Base-by-base conservation (phyloP, 2,113 vertebrate species). In the Balaeniceps rex region DNA sequence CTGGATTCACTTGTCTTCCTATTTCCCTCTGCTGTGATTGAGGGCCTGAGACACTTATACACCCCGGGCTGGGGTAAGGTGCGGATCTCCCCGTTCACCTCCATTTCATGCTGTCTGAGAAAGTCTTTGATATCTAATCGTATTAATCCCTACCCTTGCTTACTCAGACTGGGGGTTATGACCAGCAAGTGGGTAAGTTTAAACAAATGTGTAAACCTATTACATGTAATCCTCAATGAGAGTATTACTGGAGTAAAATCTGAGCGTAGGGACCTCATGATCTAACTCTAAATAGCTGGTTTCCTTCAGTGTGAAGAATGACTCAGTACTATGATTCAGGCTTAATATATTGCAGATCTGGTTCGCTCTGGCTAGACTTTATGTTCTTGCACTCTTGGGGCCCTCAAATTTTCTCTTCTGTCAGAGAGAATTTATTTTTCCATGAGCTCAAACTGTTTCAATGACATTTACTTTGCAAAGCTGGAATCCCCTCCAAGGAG, bases 351-450 rank as follows among this genome's bases (percentile, higher is more conserved):
- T 42, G 88, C 84, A 88, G 71, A 75, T 75, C 80, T 93, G 80
- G 66, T 66, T 79, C 11, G 1, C 51, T 40, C 93, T 61, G 84
- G 76, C 84, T 77, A 88, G 44, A 75, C 71, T 91, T 79, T 40
- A 24, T 42, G 46, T 88, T 91, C 88, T 61, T 47, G 46, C 71
- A 83, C 88, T 89, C 88, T 38, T 49, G 87, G 91, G 88, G 29
- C 90, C 80, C 80, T 80, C 90, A 94, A 19, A 91, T 91, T 83
- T 91, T 75, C 88, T 78, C 76, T 76, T 91, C 80, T 89, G 91
- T 86, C 88, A 89, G 42, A 57, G 68, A 79, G 76, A 91, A 96
- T 94, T 88, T 88, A 82, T 93, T 93, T 85, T 88, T 70, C 83
- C 84, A 76, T 65, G 88, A 83, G 64, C 91, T 96, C 77, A 65